Evolutionary conservation across 2,888 invertebrate genomes (phyloP).

Genomic region (Chrysina gloriosa): DNA sequence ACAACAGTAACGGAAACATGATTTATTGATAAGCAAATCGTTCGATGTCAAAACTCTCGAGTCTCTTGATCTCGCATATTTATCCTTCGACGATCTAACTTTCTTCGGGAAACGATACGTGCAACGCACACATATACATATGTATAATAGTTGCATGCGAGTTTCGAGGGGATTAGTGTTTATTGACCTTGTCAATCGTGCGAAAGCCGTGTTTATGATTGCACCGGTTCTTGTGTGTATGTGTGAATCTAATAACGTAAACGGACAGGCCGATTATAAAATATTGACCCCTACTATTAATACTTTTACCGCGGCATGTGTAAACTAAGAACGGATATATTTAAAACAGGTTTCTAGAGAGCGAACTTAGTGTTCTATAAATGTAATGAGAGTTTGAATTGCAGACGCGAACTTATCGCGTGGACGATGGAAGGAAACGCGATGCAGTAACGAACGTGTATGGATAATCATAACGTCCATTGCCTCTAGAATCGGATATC

Average conservation of each 20-base stretch:
- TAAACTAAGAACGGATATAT: slow-evolving; percentile 33
- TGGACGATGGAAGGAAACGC: neutral
- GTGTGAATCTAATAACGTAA: slow-evolving; percentile 5
- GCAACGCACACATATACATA: no score
- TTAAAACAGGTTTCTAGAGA: slow-evolving; percentile 36
- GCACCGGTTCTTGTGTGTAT: slow-evolving; percentile 1
- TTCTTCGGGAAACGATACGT: no score
- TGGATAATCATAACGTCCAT: no score
- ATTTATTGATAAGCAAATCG: no score
- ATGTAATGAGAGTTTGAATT: slow-evolving; percentile 29
- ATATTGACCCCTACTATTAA: slow-evolving; percentile 38
- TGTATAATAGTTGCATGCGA: no score
- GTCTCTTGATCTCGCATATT: no score
- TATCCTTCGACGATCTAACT: no score
- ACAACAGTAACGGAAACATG: no score
- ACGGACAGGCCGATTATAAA: slow-evolving; percentile 26
- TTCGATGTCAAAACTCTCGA: no score
- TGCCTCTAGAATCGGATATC: no score
- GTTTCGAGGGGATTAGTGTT: no score
- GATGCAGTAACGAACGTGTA: neutral
- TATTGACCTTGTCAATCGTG: slow-evolving; percentile 21
- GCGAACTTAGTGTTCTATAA: slow-evolving; percentile 30
- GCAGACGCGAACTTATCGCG: neutral
- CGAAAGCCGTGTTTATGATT: neutral
- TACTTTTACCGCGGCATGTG: slow-evolving; percentile 29